Percentiles rank a stretch among this genome's conserved stretches.
Conservation (phyloP, 2,113 vertebrate genomes). For the Spilogale gracilis region DNA sequence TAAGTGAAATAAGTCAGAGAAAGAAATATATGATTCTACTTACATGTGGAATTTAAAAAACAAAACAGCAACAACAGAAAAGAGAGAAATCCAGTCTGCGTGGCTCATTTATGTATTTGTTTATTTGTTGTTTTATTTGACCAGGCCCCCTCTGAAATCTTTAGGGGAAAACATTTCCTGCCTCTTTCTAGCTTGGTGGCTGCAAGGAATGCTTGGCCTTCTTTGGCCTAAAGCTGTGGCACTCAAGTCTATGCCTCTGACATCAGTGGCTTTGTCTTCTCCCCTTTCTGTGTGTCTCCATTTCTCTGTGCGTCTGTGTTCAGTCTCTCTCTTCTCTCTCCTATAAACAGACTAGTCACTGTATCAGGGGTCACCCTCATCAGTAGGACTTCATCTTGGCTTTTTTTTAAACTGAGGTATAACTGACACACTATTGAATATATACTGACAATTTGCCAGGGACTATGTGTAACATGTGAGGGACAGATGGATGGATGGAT, state of each 20-base stretch:
- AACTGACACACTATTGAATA: not conserved
- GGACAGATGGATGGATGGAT: not conserved
- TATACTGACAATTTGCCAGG: not conserved
- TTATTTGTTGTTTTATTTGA: not conserved
- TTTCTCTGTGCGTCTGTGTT: not conserved
- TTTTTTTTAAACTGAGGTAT: not conserved
- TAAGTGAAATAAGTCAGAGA: not conserved
- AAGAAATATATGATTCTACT: not conserved
- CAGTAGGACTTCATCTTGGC: not conserved
- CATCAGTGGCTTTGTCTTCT: not conserved
- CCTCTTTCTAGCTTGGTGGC: not conserved
- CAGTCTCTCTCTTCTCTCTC: not conserved
- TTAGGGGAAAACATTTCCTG: not conserved
- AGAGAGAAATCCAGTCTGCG: not conserved
- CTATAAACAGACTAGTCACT: not conserved
- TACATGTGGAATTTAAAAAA: not conserved
- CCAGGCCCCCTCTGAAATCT: not conserved
- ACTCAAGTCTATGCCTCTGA: not conserved
- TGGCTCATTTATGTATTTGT: not conserved
- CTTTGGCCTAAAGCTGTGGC: not conserved
- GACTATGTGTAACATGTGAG: not conserved
- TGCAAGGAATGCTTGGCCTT: not conserved
- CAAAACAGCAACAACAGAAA: not conserved
- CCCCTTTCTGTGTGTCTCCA: not conserved
- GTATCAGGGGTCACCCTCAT: not conserved